These are phyloP conservation scores for Yponomeuta plumbellus DNA, from an alignment of 2,888 invertebrate genomes.

Conservation along the genomic window DNA sequence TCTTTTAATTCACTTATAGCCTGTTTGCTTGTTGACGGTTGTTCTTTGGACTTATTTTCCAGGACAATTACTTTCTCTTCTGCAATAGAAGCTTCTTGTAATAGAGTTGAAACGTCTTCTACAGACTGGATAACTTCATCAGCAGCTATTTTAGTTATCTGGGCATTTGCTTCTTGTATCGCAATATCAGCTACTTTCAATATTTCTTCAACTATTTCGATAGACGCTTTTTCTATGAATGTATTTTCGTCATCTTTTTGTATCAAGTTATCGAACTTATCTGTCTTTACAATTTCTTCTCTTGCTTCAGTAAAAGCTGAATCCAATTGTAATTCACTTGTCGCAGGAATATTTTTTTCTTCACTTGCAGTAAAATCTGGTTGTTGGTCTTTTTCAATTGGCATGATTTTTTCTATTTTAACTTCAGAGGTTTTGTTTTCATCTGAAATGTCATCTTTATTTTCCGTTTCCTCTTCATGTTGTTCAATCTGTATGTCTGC, in stretches of 20 bases:
- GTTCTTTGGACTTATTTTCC: slow-evolving; percentile 22
- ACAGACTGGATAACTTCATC: too few species aligned
- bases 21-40: slow-evolving; percentile 11
- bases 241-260: slow-evolving; percentile 25
- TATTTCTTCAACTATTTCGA: slow-evolving; percentile 24
- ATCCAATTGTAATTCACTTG: too few species aligned
- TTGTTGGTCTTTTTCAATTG: too few species aligned
- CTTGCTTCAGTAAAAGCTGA: too few species aligned
- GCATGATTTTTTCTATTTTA: too few species aligned
- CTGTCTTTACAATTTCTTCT: not conserved
- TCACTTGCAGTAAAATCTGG: too few species aligned
- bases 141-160: too few species aligned
- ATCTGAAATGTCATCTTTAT: not conserved
- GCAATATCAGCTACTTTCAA: too few species aligned
- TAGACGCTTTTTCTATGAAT: slow-evolving; percentile 23
- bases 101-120: too few species aligned
- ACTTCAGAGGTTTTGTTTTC: not conserved
- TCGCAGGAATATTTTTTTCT: too few species aligned
- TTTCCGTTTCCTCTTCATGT: not conserved
- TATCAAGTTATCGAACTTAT: slow-evolving; percentile 14
- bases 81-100: not conserved
- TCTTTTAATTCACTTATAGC: slow-evolving; percentile 8
- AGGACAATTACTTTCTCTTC: not conserved
- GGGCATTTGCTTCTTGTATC: too few species aligned
- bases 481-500: not conserved